A percentile compares a stretch with the other conserved stretches of the same genome.
phyloP scores from a whole-genome alignment of 35 echinoderm and acorn worm species.

The Diadema setosum region DNA sequence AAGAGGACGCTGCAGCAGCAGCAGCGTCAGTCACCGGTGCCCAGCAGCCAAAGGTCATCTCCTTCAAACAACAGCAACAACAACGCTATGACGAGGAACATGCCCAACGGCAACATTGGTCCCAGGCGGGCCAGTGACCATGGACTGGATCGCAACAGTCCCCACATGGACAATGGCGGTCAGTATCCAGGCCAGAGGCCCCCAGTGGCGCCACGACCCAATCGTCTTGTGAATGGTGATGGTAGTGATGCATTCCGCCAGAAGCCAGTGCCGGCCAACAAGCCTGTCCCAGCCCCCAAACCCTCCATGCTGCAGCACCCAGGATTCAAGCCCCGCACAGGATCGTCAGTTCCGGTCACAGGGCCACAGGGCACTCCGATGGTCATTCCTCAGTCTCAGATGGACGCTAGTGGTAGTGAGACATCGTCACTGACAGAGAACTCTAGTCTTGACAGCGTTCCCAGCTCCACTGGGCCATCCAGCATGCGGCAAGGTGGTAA shows the following conservation, averaged over 20 bases:
- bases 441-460: slow-evolving; percentile 92
- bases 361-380: slow-evolving; percentile 25
- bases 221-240: background rate
- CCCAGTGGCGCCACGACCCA: background rate
- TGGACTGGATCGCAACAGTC: background rate
- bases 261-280: background rate
- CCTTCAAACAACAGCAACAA: slow-evolving; percentile 53
- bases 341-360: slow-evolving; percentile 2
- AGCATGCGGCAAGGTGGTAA: background rate
- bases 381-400: background rate
- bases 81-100: slow-evolving; percentile 17
- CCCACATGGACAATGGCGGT: background rate
- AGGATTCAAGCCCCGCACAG: slow-evolving; percentile 37
- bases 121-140: background rate
- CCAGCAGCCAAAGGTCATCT: background rate
- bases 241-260: background rate
- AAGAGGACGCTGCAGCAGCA: slow-evolving; percentile 36
- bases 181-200: background rate
- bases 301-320: slow-evolving; percentile 18
- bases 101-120: slow-evolving; percentile 33
- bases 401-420: slow-evolving; percentile 86
- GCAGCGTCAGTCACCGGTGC: slow-evolving; percentile 13
- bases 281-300: slow-evolving; percentile 7
- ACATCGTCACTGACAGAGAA: slow-evolving; percentile 97
- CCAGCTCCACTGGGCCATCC: slow-evolving; percentile 36